Evolutionary conservation across 2,113 vertebrate species (phyloP).

Genomic region (Osmerus eperlanus): DNA sequence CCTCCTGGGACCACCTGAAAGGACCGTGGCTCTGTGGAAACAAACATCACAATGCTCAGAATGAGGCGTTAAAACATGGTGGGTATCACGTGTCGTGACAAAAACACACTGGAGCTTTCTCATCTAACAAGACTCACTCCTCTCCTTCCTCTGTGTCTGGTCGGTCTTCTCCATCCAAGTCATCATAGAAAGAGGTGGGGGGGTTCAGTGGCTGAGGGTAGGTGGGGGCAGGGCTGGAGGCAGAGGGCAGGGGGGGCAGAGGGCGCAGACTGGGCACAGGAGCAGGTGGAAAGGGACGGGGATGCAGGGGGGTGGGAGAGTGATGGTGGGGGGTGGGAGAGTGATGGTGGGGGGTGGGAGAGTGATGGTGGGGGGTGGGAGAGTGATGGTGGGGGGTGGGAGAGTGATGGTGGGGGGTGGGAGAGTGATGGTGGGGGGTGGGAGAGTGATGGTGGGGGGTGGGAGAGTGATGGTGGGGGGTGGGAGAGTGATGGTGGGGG

Average conservation of each 20-base stretch:
- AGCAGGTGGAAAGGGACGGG: not conserved
- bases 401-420: too few relatives aligned
- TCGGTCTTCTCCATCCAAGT: not conserved
- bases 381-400: too few relatives aligned
- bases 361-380: too few relatives aligned
- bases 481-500: too few relatives aligned
- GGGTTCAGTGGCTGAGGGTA: not conserved
- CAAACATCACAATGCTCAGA: not conserved
- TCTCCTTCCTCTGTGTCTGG: not conserved
- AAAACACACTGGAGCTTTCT: not conserved
- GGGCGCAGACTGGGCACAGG: not conserved
- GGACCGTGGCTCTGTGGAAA: conserved; percentile 10
- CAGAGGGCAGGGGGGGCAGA: not conserved
- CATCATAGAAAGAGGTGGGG: not conserved
- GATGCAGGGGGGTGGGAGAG: not conserved
- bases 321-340: too few relatives aligned
- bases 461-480: too few relatives aligned
- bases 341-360: too few relatives aligned
- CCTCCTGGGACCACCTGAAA: not conserved
- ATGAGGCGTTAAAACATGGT: not conserved
- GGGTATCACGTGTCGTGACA: not conserved
- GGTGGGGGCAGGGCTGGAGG: not conserved
- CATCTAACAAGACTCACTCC: not conserved
- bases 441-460: too few relatives aligned
- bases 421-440: too few relatives aligned